phyloP scores from a whole-genome alignment of 1,140 invertebrate genomes.

The Zaprionus africanus region DNA sequence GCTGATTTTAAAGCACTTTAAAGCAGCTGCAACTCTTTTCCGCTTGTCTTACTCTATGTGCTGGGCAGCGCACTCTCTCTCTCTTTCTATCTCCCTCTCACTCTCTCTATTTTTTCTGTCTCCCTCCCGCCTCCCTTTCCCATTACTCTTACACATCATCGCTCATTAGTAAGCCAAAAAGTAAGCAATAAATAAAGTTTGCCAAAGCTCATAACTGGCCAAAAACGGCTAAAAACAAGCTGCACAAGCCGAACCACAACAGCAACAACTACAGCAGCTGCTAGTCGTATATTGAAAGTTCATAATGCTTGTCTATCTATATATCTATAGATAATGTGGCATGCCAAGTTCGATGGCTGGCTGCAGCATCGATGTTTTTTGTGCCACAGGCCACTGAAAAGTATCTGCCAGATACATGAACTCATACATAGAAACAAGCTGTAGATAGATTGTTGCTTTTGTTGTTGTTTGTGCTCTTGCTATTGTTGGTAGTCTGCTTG shows the following conservation, averaged over 20 bases:
- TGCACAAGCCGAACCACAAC: slow-evolving; percentile 3
- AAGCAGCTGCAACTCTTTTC: slow-evolving; percentile 1
- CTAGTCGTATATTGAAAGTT: slow-evolving; percentile 25
- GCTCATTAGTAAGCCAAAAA: slow-evolving; percentile 55
- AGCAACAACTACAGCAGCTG: background rate
- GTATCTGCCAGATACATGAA: slow-evolving; percentile 24
- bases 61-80: background rate
- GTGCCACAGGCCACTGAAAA: background rate
- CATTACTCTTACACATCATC: slow-evolving; percentile 39
- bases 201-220: slow-evolving; percentile 32
- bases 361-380: slow-evolving; percentile 18
- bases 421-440: slow-evolving; percentile 12
- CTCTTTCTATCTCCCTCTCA: background rate
- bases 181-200: slow-evolving; percentile 53
- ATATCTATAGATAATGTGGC: slow-evolving; percentile 38
- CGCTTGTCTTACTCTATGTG: background rate
- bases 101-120: background rate
- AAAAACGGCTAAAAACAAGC: slow-evolving; percentile 6
- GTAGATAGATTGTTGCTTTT: slow-evolving; percentile 1
- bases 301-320: slow-evolving; percentile 30
- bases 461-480: background rate
- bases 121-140: background rate
- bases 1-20: slow-evolving; percentile 3
- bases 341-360: slow-evolving; percentile 40
- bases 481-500: background rate